Evolutionary conservation across 2,797 vertebrate species (phyloP), one percentile per base, ranked within the genome.

Genomic region (Yasuhikotakia modesta): DNA sequence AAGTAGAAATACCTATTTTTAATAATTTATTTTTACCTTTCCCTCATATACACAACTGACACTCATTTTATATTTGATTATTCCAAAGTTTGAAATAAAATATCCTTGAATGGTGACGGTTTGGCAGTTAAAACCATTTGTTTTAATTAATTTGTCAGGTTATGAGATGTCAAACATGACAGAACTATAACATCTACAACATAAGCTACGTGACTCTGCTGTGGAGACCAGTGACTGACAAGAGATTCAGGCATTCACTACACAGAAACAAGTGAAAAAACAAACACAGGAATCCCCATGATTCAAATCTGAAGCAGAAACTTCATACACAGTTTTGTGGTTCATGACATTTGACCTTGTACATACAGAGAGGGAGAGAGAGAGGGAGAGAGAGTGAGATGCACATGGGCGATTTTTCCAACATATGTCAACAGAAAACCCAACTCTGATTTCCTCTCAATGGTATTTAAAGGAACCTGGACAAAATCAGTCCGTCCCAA

Each of bases 221-320:
- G n/a, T 14, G 53, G 45, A 73, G 79, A 63, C 67, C 74, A 75
- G 16, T 30, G 81, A 58, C 57, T 61, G 13, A 50, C 70, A 63
- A 24, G 30, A 11, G 72, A 48, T 65, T 69, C 43, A 74, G 79
- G 10, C 24, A 32, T 19, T 76, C 16, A 12, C 73, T 32, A 77
- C 69, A 70, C 76, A 68, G 73, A 52, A 79, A 48, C 67, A 76
- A 63, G 67, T 17, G 16, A 24, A 21, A 74, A 79, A 81, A 78
- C 80, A 80, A 71, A 78, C 70, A 61, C 52, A 70, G 80, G 78
- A 80, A 85, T 83, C 75, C 78, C 78, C 80, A 65, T 55, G 22
- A 58, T 64, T n/a, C 46, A 64, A 64, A 39, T 39, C 6, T 39
- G 35, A 39, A 39, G 35, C 35, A 8, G 5, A 39, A 39, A 71